Evolutionary conservation across 2,888 invertebrate genomes (phyloP), one percentile per base, ranked within the genome.

Genomic region (Cephus rjabovi): DNA sequence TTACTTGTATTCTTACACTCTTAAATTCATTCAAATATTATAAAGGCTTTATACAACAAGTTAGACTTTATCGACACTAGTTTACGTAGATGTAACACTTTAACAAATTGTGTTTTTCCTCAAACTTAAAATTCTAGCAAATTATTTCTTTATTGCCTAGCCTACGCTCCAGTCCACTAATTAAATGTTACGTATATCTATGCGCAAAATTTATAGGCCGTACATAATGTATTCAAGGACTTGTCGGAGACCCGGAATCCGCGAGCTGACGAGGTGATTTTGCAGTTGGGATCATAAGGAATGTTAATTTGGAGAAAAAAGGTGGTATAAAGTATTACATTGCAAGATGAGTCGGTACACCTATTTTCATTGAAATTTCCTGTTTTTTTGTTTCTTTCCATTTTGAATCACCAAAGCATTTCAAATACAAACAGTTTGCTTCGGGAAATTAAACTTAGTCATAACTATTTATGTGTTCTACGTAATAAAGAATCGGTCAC

Each of bases 11-110:
- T 81, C 77, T 74, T 82, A 81, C 79, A 83, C 77, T 78, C 75
- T 79, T 78, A 75, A 79, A 71, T 79, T 33, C 81, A 83, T 85
- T 86, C 80, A 84, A 84, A 84, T 83, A 81, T 86, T 86, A 85
- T 84, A 81, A 83, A 85, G 83, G 84, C 85, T 87, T 87, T 85
- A 84, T 87, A 87, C 86, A 87, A 77, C 75, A 71, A 82, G 79
- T 81, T 79, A 82, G 83, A 56, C 81, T 76, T 79, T 79, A 82
- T 81, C 78, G 78, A 80, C 79, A 37, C 34, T 74, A 33, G 23
- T 33, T 74, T 74, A 37, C 74, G 37, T 35, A 74, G 74, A n/a
- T 74, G n/a, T 11, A 34, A 35, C 34, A 35, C 34, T 74, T 71
- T 35, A n/a, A 74, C 74, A 37, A 35, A 30, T 12, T 23, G 34